phyloP scores from a whole-genome alignment of 2,797 vertebrate genomes.

The Poecilia gillii region DNA sequence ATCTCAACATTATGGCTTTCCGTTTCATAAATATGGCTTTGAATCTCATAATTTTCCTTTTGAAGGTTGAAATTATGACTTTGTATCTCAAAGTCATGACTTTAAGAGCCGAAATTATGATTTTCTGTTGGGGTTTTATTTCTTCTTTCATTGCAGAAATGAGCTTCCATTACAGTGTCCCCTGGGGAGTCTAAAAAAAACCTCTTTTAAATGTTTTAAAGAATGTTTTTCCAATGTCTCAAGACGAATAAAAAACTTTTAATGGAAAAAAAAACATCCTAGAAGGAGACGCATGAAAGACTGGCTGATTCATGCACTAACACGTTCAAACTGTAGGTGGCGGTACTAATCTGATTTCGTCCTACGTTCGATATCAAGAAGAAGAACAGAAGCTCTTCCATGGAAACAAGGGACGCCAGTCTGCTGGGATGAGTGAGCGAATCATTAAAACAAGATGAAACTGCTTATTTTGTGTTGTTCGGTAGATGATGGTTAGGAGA shows the following conservation, averaged over 20 bases:
- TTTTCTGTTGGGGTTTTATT: too few relatives aligned
- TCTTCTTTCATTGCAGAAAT: too few relatives aligned
- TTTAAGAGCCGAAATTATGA: too few relatives aligned
- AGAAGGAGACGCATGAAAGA: background rate
- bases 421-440: background rate
- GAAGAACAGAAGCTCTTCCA: slow-evolving; percentile 14
- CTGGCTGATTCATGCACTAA: background rate
- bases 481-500: background rate
- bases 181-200: too few relatives aligned
- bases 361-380: background rate
- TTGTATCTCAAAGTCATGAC: too few relatives aligned
- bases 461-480: background rate
- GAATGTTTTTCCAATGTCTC: background rate
- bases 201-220: too few relatives aligned
- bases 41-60: too few relatives aligned
- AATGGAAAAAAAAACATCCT: background rate
- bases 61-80: too few relatives aligned
- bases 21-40: too few relatives aligned
- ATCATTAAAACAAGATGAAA: background rate
- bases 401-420: slow-evolving; percentile 15
- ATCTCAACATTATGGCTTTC: too few relatives aligned
- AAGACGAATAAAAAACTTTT: background rate
- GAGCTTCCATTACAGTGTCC: too few relatives aligned
- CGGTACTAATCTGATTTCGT: background rate
- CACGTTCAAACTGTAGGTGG: background rate